Base-by-base conservation (phyloP, 2,888 invertebrate genomes). In the Allacma fusca region DNA sequence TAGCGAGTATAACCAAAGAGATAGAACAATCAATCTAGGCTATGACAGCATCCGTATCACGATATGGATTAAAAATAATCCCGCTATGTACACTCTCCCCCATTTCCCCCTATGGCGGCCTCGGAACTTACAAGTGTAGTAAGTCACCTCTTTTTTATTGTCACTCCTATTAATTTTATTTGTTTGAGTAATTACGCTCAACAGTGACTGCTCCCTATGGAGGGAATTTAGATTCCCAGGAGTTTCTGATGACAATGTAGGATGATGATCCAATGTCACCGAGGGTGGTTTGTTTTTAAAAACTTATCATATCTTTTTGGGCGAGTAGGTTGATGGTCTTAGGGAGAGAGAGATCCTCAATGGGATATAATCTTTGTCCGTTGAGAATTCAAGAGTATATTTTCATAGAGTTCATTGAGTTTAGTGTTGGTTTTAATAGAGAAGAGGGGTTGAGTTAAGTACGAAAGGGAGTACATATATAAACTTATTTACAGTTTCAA, bases 41-140 rank as follows among this genome's bases (percentile, higher is more conserved):
- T 50, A 50, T 62, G 62, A 62, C 62, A 62, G 62, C 24, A 62
- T 62, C 62, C 57, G 24, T 62, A 62, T 62, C 62, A 62, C 62
- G 62, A 62, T 26, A 62, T 62, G 62, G 62, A 62, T 62, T 26
- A 62, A 62, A 62, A 62, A 26, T 24, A 62, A 16, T 50, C 19
- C 50, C 50, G 50, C 50, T n/a, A 50, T 50, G 16, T 40, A 40
- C 7, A 40, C 13, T 9, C 40, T 13, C 40, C 5, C 13, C 7
- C 40, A 40, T 9, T 40, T 40, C 40, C 40, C 13, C 7, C 5
- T 13, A 13, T 40, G 13, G 5, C 13, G 13, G 40, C 40, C 13
- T 50, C 50, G 19, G 19, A 19, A 16, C n/a, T n/a, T 50, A 16
- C 50, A 5, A 9, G 50, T 50, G 19, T 2, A 9, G 50, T 50